A percentile compares a stretch with the other conserved stretches of the same genome.
Evolutionary conservation across 2,797 vertebrate genomes (phyloP).

Genomic region (Anomalospiza imberbis): DNA sequence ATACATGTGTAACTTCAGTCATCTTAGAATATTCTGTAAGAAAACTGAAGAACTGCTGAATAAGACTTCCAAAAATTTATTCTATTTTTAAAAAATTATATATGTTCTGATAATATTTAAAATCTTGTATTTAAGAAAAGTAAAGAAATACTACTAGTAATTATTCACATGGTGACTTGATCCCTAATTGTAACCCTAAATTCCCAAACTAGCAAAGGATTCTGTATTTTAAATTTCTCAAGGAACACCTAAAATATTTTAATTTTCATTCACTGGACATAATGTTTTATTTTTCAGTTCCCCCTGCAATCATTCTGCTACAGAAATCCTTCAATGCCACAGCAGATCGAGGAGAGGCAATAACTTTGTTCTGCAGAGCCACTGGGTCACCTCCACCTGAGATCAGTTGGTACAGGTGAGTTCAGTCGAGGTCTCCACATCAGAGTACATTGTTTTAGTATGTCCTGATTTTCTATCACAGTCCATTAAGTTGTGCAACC

Average conservation of each 20-base stretch:
- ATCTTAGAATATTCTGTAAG: background rate
- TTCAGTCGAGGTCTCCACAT: background rate
- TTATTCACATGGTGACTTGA: background rate
- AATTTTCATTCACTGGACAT: background rate
- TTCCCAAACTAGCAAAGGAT: background rate
- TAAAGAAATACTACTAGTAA: background rate
- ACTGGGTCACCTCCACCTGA: slow-evolving; percentile 89
- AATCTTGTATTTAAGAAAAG: background rate
- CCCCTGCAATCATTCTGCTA: slow-evolving; percentile 84
- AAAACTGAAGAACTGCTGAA: background rate
- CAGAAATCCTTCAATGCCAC: slow-evolving; percentile 95
- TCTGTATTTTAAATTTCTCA: background rate
- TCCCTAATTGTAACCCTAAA: background rate
- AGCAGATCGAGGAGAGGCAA: slow-evolving; percentile 89
- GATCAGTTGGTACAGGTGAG: slow-evolving; percentile 93
- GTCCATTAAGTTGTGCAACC: background rate
- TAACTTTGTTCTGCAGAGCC: slow-evolving; percentile 89
- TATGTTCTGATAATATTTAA: background rate
- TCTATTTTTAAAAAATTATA: background rate
- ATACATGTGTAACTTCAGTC: background rate
- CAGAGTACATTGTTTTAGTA: background rate
- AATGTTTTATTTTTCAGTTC: slow-evolving; percentile 78
- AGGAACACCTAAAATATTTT: background rate
- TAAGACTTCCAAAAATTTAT: background rate
- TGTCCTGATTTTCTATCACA: fast-evolving